A percentile compares a stretch with the other conserved stretches of the same genome.
Conservation (phyloP, 2,797 vertebrate species). For the Fringilla coelebs region DNA sequence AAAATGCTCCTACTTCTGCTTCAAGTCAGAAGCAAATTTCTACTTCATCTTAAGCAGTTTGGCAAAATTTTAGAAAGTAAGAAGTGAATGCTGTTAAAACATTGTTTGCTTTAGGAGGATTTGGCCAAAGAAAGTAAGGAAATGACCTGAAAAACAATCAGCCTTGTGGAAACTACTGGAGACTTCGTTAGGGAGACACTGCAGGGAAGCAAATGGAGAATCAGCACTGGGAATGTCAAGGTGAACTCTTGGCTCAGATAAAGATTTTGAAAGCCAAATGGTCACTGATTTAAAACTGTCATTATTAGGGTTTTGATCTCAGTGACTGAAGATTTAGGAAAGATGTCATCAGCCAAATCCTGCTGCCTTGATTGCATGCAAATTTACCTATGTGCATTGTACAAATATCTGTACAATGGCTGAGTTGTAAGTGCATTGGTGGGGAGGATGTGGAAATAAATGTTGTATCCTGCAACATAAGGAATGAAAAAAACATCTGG, state of each 20-base stretch:
- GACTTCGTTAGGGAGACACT: not conserved
- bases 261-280: constrained; percentile 2
- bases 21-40: not conserved
- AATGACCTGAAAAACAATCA: constrained; percentile 20
- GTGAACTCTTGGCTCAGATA: not conserved
- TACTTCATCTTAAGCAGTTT: not conserved
- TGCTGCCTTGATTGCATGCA: not conserved
- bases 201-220: not conserved
- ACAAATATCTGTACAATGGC: not conserved
- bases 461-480: not conserved
- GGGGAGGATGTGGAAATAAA: not conserved
- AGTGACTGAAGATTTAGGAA: not conserved
- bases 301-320: not conserved
- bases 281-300: not conserved
- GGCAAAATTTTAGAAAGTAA: not conserved
- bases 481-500: not conserved
- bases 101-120: not conserved
- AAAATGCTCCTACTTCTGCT: not conserved
- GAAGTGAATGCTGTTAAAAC: not conserved
- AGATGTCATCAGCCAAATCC: not conserved
- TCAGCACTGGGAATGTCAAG: not conserved
- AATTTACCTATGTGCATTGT: not conserved
- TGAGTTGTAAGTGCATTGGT: not conserved
- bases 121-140: constrained; percentile 3
- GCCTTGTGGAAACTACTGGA: not conserved